Evolutionary conservation across 1,140 invertebrate genomes (phyloP).

Genomic region (Octopus sinensis): DNA sequence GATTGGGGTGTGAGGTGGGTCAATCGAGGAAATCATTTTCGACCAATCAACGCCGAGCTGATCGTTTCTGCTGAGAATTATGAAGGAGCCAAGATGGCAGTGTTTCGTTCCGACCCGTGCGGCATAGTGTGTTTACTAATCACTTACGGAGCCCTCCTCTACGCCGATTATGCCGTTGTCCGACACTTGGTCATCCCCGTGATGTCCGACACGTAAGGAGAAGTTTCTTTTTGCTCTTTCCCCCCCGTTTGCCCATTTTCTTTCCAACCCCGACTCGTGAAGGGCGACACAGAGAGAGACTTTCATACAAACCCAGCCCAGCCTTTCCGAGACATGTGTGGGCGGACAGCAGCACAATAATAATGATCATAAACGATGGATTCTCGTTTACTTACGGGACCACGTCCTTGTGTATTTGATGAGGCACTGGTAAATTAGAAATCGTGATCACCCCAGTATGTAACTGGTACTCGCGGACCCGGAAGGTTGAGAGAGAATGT

Average conservation of each 20-base stretch:
- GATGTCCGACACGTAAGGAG: slow-evolving; percentile 73
- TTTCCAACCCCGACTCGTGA: slow-evolving; percentile 12
- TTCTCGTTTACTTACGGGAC: too few species aligned
- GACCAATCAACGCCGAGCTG: neutral
- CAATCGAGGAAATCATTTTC: neutral
- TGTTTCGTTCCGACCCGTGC: slow-evolving; percentile 77
- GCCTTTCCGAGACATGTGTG: too few species aligned
- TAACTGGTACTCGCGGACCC: too few species aligned
- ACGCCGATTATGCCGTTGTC: slow-evolving; percentile 87
- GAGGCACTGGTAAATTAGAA: too few species aligned
- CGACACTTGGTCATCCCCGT: slow-evolving; percentile 81
- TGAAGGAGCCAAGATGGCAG: slow-evolving; percentile 42
- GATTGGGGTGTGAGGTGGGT: neutral
- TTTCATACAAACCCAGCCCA: too few species aligned
- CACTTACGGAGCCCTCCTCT: slow-evolving; percentile 79
- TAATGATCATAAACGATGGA: too few species aligned
- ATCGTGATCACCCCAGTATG: too few species aligned
- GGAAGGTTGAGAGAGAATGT: too few species aligned
- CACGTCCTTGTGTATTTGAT: too few species aligned
- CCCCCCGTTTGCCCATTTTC: neutral
- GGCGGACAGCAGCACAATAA: too few species aligned
- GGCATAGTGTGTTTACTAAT: slow-evolving; percentile 81
- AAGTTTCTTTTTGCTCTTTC: neutral
- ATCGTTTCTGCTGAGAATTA: neutral
- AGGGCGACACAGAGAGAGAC: too few species aligned